Percentiles rank a stretch among this genome's conserved stretches.
Conservation (phyloP, 2,888 invertebrate genomes). For the Halictus ligatus region DNA sequence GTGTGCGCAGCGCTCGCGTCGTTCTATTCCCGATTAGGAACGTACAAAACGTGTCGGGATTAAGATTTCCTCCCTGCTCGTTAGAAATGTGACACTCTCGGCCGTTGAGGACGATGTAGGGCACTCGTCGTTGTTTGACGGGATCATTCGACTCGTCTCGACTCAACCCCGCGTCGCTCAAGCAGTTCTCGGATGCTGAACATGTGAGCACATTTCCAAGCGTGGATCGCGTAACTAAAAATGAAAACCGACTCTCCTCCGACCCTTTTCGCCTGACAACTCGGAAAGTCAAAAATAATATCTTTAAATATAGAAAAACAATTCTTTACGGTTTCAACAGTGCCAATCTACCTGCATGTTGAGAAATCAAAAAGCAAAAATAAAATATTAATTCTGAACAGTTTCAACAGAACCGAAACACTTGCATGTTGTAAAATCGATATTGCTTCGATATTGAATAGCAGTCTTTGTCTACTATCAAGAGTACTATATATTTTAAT, state of each 20-base stretch:
- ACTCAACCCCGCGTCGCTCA: neutral
- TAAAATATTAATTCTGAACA: neutral
- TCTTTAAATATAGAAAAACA: neutral
- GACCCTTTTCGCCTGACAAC: neutral
- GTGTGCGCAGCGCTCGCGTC: constrained; percentile 56
- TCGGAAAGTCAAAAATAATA: neutral
- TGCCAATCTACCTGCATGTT: neutral
- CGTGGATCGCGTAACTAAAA: neutral
- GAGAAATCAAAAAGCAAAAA: neutral
- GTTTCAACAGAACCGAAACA: neutral
- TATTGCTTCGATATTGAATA: no score
- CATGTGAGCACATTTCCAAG: neutral
- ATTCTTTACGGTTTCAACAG: neutral
- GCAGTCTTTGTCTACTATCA: neutral
- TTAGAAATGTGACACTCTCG: constrained; percentile 43
- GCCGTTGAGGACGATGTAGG: neutral
- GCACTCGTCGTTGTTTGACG: neutral
- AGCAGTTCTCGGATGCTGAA: neutral
- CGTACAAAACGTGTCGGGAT: constrained; percentile 15
- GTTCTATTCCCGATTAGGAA: constrained; percentile 40
- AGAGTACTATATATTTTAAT: neutral
- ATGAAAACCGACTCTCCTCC: neutral
- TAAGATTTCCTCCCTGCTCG: constrained; percentile 31
- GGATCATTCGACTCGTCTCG: neutral
- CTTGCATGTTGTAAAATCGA: neutral